A percentile compares a stretch with the other conserved stretches of the same genome.
Conservation (phyloP, 2,113 vertebrate genomes). For the Paradisaea rubra region DNA sequence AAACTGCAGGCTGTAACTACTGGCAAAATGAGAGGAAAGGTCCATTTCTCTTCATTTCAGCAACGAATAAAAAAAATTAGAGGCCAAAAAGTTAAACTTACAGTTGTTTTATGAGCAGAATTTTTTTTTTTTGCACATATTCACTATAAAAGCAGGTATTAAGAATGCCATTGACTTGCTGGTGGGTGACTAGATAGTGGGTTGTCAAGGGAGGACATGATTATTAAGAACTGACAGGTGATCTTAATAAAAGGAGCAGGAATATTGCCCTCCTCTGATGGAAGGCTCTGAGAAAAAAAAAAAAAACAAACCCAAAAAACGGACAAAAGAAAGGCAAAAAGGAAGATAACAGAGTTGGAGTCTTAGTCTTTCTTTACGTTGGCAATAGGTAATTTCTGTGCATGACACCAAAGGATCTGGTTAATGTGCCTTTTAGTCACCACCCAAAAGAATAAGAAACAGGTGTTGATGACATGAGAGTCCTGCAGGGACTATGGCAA, state of each 20-base stretch:
- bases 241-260: neutral
- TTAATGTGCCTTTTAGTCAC: neutral
- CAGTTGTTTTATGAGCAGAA: neutral
- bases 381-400: neutral
- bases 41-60: neutral
- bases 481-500: neutral
- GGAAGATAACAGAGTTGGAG: neutral
- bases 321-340: neutral
- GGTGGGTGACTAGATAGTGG: neutral
- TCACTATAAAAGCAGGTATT: neutral
- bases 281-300: neutral
- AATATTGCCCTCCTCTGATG: neutral
- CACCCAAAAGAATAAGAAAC: neutral
- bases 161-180: neutral
- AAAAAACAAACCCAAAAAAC: too few species aligned
- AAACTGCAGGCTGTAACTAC: neutral
- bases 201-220: neutral
- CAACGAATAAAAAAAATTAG: neutral
- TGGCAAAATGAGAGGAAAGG: neutral
- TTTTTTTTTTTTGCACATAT: neutral
- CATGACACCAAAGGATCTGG: neutral
- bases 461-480: neutral
- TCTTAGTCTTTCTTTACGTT: neutral
- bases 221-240: neutral
- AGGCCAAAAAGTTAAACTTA: neutral